Percentiles rank a stretch among this genome's conserved stretches.
Conservation (phyloP, 2,797 vertebrate genomes). For the Hippoglossus hippoglossus region DNA sequence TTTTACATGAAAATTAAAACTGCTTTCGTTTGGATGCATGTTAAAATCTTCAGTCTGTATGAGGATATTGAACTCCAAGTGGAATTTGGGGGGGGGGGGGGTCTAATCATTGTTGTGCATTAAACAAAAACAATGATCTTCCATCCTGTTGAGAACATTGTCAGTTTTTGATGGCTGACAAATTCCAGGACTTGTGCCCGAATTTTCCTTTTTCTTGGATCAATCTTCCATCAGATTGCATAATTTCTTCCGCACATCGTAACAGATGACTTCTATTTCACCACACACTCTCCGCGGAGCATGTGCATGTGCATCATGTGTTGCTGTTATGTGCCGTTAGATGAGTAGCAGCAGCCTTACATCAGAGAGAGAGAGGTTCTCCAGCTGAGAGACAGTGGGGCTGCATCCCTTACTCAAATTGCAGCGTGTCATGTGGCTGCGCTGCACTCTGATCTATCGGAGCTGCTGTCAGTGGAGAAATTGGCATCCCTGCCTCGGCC, state of each 20-base stretch:
- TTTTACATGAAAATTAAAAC: not conserved
- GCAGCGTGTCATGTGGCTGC: constrained; percentile 1
- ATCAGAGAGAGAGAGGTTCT: too few species aligned
- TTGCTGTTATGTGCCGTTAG: too few species aligned
- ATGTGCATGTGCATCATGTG: not conserved
- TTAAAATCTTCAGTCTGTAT: not conserved
- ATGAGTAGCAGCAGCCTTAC: too few species aligned
- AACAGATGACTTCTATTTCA: too few species aligned
- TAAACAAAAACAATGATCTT: not conserved
- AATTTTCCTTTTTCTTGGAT: not conserved
- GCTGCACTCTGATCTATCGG: constrained; percentile 21
- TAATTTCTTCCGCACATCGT: too few species aligned
- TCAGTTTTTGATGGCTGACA: not conserved
- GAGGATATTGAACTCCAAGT: not conserved
- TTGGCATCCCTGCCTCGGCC: constrained; percentile 20
- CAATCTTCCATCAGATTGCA: too few species aligned
- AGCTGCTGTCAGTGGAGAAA: constrained; percentile 38
- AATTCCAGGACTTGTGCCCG: not conserved
- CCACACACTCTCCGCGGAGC: too few species aligned
- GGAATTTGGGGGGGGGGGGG: not conserved
- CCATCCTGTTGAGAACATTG: not conserved
- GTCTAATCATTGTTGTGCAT: not conserved
- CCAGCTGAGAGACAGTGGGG: not conserved
- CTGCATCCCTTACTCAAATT: constrained; percentile 27
- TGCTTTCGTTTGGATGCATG: not conserved